Conservation (phyloP, 2,113 vertebrate genomes). For the Indri indri region DNA sequence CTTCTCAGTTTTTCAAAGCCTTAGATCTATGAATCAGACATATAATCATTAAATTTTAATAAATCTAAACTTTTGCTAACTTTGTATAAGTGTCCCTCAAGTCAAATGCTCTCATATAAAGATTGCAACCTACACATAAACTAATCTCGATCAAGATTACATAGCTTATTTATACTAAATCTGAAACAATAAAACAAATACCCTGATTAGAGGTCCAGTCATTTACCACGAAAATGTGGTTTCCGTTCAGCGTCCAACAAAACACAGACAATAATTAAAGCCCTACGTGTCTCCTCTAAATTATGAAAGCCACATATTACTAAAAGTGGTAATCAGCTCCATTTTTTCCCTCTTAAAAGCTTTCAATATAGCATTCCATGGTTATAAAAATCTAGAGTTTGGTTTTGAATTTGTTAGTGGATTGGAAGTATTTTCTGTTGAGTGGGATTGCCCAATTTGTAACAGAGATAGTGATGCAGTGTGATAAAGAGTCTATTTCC, state of each 20-base stretch:
- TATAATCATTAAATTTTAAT: slow-evolving; percentile 28
- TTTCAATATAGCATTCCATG: neutral
- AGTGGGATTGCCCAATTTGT: neutral
- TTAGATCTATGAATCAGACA: neutral
- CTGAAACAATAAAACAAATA: neutral
- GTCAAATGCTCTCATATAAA: neutral
- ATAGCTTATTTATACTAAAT: neutral
- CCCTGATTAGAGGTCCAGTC: neutral
- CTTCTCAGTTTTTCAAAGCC: neutral
- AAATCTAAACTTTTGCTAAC: slow-evolving; percentile 12
- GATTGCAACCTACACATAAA: neutral
- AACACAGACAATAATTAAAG: neutral
- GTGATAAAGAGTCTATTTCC: neutral
- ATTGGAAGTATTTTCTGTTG: neutral
- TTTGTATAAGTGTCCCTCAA: neutral
- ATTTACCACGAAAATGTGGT: neutral
- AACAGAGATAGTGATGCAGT: neutral
- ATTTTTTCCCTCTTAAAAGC: neutral
- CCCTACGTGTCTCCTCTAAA: neutral
- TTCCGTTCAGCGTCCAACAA: neutral
- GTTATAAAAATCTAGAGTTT: neutral
- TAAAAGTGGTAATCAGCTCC: neutral
- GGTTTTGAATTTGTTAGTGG: neutral
- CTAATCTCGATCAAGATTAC: neutral
- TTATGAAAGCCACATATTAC: neutral